phyloP scores from a whole-genome alignment of 2,113 vertebrate genomes.

The Plecturocebus donacophilus region DNA sequence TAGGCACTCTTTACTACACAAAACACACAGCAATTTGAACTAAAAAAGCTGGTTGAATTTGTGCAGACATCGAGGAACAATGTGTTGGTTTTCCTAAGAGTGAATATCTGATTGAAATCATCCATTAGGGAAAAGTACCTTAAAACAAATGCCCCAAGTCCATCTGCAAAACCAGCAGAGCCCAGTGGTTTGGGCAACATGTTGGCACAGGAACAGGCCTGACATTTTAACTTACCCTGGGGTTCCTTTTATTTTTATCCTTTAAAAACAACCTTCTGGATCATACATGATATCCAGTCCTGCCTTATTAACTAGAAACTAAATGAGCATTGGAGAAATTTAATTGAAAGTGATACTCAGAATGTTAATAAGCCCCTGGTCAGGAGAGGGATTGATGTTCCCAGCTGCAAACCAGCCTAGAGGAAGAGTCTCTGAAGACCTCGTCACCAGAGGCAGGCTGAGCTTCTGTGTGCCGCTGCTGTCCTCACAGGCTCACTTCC shows the following conservation, averaged over 20 bases:
- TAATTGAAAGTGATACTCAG: conserved; percentile 73
- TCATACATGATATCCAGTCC: conserved; percentile 70
- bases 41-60: conserved; percentile 21
- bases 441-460: background rate
- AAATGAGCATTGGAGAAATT: conserved; percentile 73
- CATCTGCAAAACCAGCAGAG: background rate
- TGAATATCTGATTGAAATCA: conserved; percentile 9
- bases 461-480: background rate
- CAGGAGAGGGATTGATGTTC: conserved; percentile 60
- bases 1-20: background rate
- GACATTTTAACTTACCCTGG: background rate
- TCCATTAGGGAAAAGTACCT: background rate
- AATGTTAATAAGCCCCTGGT: conserved; percentile 64
- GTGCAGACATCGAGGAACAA: background rate
- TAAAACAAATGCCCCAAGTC: background rate
- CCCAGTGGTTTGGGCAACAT: background rate
- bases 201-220: background rate
- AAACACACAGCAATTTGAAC: background rate
- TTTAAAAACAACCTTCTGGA: conserved; percentile 66
- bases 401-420: conserved; percentile 28
- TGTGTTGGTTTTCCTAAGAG: conserved; percentile 46
- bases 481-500: background rate
- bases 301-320: conserved; percentile 73
- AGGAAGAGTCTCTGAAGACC: conserved; percentile 19
- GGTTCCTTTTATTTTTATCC: conserved; percentile 61